These are phyloP conservation scores for Nilaparvata lugens DNA, from an alignment of 1,140 invertebrate species.

Conservation along the genomic window DNA sequence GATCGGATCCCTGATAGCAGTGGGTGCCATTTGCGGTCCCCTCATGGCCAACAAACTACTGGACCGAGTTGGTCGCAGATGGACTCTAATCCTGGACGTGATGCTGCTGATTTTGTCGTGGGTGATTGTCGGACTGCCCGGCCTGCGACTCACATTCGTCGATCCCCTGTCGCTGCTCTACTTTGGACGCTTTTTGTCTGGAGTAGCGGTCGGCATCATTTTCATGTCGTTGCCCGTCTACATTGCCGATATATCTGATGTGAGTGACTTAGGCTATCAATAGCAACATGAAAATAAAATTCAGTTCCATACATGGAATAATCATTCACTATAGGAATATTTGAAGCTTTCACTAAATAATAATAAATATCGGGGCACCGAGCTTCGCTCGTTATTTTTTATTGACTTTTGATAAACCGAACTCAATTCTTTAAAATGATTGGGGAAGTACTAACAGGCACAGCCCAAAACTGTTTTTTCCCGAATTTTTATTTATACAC, in stretches of 20 bases:
- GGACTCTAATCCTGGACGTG: slow-evolving; percentile 18
- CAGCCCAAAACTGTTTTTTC: too few species aligned
- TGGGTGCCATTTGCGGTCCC: slow-evolving; percentile 20
- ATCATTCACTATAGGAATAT: too few species aligned
- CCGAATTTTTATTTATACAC: too few species aligned
- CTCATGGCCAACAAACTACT: slow-evolving; percentile 41
- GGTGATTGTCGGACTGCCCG: slow-evolving; percentile 11
- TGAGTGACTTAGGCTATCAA: too few species aligned
- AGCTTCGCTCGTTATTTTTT: too few species aligned
- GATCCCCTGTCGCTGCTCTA: slow-evolving; percentile 8
- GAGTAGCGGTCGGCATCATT: slow-evolving; percentile 59
- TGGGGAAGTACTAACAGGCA: too few species aligned
- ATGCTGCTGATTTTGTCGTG: slow-evolving; percentile 18
- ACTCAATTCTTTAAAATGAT: too few species aligned
- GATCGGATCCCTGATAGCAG: slow-evolving; percentile 18
- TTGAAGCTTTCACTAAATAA: too few species aligned
- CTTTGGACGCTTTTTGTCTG: slow-evolving; percentile 32
- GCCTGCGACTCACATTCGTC: neutral
- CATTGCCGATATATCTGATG: slow-evolving; percentile 74
- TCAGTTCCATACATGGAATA: too few species aligned
- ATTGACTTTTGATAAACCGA: too few species aligned
- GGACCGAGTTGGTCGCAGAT: slow-evolving; percentile 60
- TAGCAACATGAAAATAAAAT: too few species aligned
- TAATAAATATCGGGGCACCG: too few species aligned
- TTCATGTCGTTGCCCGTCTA: slow-evolving; percentile 78